Conservation (phyloP, 2,888 invertebrate species). For the Drosophila prolongata region DNA sequence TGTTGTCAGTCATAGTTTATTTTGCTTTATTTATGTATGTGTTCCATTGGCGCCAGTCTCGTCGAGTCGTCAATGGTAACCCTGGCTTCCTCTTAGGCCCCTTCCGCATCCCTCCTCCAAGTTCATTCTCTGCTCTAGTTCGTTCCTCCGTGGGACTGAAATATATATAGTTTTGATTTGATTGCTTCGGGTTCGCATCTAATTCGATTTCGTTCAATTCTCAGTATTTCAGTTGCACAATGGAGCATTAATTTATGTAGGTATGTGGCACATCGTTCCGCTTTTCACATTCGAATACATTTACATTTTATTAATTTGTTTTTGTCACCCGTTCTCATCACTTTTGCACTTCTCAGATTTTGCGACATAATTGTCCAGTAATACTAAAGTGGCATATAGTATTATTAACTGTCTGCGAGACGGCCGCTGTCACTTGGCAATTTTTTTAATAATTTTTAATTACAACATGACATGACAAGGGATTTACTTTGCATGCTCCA, state of each 20-base stretch:
- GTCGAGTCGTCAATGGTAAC: conserved; percentile 30
- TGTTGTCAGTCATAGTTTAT: conserved; percentile 47
- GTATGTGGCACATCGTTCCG: conserved; percentile 31
- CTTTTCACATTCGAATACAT: conserved; percentile 1
- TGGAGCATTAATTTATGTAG: conserved; percentile 31
- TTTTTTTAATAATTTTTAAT: conserved; percentile 66
- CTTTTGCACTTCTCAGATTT: conserved; percentile 4
- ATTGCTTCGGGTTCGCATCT: conserved; percentile 46
- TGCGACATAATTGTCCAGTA: conserved; percentile 43
- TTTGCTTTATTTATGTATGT: conserved; percentile 19
- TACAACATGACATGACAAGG: conserved; percentile 77
- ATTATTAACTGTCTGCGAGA: conserved; percentile 35
- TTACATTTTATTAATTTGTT: conserved; percentile 28
- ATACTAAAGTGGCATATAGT: conserved; percentile 5
- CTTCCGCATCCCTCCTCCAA: neutral
- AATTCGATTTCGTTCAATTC: conserved; percentile 53
- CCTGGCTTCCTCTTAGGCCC: conserved; percentile 30
- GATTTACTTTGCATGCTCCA: conserved; percentile 63
- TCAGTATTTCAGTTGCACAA: conserved; percentile 46
- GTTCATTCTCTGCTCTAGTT: conserved; percentile 27
- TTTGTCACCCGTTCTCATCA: conserved; percentile 14
- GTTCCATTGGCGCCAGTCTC: conserved; percentile 65
- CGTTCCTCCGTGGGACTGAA: conserved; percentile 40
- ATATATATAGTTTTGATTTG: conserved; percentile 22
- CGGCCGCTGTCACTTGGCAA: conserved; percentile 33